Percentiles rank a stretch among this genome's conserved stretches.
These are phyloP conservation scores for Lithodes maja DNA, from an alignment of 2,888 invertebrate genomes.

Conservation along the genomic window DNA sequence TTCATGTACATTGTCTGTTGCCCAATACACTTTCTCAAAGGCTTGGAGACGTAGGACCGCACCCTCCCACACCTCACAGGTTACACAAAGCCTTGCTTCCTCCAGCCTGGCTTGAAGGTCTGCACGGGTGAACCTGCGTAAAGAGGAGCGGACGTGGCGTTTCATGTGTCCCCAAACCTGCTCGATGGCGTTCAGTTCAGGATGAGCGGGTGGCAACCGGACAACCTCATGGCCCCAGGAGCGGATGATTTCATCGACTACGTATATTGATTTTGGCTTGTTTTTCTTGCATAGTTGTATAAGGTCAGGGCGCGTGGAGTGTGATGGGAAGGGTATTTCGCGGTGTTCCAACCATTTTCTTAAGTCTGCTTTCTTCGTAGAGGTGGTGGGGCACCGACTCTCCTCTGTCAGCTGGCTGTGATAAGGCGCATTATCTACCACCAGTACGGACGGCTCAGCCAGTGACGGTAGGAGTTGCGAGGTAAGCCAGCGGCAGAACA, in stretches of 20 bases:
- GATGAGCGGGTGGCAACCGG: no score
- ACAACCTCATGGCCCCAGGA: no score
- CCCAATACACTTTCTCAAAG: neutral
- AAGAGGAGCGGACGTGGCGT: no score
- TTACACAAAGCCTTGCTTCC: neutral
- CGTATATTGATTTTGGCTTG: neutral
- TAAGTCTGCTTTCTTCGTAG: neutral
- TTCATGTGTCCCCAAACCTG: no score
- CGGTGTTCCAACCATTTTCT: neutral
- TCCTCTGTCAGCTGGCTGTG: no score
- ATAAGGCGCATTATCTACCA: no score
- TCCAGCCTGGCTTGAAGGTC: neutral
- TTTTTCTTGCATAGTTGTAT: neutral
- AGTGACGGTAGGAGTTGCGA: slow-evolving; percentile 17
- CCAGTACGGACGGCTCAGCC: neutral
- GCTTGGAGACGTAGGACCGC: rapidly evolving
- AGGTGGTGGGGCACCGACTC: no score
- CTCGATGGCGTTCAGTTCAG: no score
- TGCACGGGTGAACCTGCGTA: no score
- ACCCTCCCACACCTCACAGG: neutral
- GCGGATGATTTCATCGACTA: slow-evolving; percentile 7
- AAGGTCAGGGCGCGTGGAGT: neutral
- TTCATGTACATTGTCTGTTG: neutral
- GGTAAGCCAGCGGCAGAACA: neutral
- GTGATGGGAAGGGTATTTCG: neutral